Evolutionary conservation across 2,113 vertebrate species (phyloP).

Genomic region (Zosterops borbonicus): DNA sequence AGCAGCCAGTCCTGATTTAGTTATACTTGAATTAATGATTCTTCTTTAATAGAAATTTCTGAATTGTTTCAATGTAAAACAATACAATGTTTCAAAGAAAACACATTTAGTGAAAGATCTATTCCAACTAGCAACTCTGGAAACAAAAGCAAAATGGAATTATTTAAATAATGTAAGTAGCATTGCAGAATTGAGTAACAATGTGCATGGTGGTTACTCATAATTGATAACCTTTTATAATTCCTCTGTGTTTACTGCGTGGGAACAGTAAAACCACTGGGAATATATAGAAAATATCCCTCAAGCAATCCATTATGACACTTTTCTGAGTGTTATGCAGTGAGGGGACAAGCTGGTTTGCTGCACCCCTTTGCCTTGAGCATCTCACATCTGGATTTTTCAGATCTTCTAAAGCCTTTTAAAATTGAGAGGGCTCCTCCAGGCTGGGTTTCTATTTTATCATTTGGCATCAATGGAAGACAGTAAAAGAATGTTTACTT

Average conservation of each 20-base stretch:
- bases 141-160: neutral
- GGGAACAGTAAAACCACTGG: neutral
- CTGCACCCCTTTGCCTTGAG: neutral
- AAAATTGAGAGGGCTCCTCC: neutral
- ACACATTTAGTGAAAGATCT: neutral
- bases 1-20: neutral
- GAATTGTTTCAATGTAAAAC: neutral
- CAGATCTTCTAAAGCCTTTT: neutral
- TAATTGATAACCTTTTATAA: slow-evolving; percentile 28
- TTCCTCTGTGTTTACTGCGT: neutral
- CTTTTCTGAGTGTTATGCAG: neutral
- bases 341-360: neutral
- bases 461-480: neutral
- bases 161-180: neutral
- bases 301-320: neutral
- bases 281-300: neutral
- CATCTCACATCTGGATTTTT: neutral
- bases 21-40: neutral
- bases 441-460: neutral
- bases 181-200: neutral
- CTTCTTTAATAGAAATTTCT: neutral
- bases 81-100: no score
- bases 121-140: neutral
- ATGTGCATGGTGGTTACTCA: neutral
- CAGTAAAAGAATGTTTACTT: neutral